Evolutionary conservation across 2,797 vertebrate species (phyloP), one percentile per base, ranked within the genome.

Genomic region (Anisognathus igniventris): DNA sequence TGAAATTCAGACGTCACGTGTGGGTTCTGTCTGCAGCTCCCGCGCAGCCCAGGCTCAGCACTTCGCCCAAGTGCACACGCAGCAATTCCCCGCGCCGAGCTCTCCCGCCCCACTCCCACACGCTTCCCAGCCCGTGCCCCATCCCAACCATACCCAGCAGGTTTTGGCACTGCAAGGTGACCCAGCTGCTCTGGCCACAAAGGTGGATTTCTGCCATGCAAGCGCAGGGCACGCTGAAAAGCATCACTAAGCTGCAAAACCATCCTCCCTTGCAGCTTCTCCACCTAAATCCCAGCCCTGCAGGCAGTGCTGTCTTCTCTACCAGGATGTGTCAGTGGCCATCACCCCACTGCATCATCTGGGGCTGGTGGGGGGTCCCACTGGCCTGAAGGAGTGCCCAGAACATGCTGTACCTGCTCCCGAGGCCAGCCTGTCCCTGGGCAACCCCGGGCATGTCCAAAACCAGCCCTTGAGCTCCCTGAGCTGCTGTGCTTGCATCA

Each of bases 1-100:
- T 72, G 94, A 94, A 95, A 89, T 94, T 91, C 95, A 95, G 95
- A 95, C 96, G 93, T 90, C 87, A 79, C 85, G 93, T 91, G 89
- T 57, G 33, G 78, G 48, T 14, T 51, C 86, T 90, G 91, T 96
- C 92, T 94, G 94, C 88, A 92, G 91, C 90, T 93, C 93, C 89
- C 67, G 57, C 64, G 28, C 86, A 84, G 88, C 65, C 90, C 53
- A 1, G 74, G 76, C 92, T 86, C 91, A 92, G 86, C 94, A 40
- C 85, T 91, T 88, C 22, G 5, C 86, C 47, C 14, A 89, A 89
- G 54, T 89, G 95, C 95, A 93, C 82, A 92, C 67, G 7, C 94
- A 92, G 90, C 93, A 85, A 25, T 89, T 78, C 33, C 2, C 14
- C 1, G 4, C 3, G 7, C 35, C 7, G 10, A 54, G 25, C 77